Base-by-base conservation (phyloP, 2,797 vertebrate species). In the Pangasius krempfi region DNA sequence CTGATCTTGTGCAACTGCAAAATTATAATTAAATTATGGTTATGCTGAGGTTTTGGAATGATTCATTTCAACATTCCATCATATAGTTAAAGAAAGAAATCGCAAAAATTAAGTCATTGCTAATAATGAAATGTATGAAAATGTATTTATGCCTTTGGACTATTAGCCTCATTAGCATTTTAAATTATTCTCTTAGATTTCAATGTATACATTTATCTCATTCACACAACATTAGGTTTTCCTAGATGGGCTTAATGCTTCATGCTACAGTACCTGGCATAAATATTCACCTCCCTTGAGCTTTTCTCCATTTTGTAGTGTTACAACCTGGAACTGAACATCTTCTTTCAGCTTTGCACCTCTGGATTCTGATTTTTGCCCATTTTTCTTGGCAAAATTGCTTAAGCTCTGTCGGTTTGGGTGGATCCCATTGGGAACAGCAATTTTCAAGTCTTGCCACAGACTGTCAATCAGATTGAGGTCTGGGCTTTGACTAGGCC, bases 91-190 rank as follows among this genome's bases (percentile, higher is more conserved):
- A 18, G 81, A 83, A 66, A 64, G 40, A 64, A 62, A 44, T 25
- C 13, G 0, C 30, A 58, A 37, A 79, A 4, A 60, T 80, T 37
- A 54, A 20, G 50, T 22, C 79, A 60, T 81, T 58, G 30, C 8
- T 64, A 66, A 20, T 84, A 50, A 84, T 84, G 25, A 84, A 50
- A 84, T 50, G 40, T 84, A 84, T 84, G 27, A 0, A 66, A 66
- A 66, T 84, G 14, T 30, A 9, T 64, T n/a, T 47, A 44, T 64
- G 58, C 2, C 22, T 66, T 22, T 84, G 60, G 14, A 64, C 9
- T 84, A 13, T 50, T 52, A 50, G 37, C 25, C 58, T 33, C 44
- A 83, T 30, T 81, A 40, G 30, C 33, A 82, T 40, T 82, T 81
- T 40, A 13, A 33, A 30, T 56, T 54, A 79, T 33, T 76, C 73